Evolutionary conservation across 2,797 vertebrate genomes (phyloP), one percentile per base, ranked within the genome.

Genomic region (Ibycter americanus): DNA sequence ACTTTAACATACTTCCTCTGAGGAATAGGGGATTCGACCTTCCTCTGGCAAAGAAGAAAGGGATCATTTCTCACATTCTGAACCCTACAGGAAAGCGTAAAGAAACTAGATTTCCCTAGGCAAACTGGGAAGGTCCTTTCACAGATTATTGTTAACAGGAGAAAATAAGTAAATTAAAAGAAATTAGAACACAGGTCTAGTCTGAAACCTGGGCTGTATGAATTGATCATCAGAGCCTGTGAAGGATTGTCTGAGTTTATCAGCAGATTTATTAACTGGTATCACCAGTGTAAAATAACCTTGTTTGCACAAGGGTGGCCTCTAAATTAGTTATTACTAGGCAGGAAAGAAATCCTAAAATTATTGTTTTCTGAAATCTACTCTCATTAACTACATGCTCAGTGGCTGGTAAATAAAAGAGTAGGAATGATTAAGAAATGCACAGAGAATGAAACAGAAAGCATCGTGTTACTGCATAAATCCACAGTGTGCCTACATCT

Each of bases 281-380:
- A 15, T 55, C 40, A 29, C n/a, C 32, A 51, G 8, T 25, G 15
- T 47, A 86, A 93, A 93, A 74, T 78, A 77, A 23, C 15, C 4
- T 23, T 66, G 10, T 82, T 78, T 86, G 27, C 44, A 49, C 52
- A 78, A 92, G 36, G 9, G 23, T 78, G 51, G 14, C 27, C 56
- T 52, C 42, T 79, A 71, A 85, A 87, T 49, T 72, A 68, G 18
- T 22, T 82, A 36, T 71, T 87, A 82, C 36, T 38, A 83, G 25
- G 17, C 56, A 82, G 40, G 26, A 90, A 83, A 85, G 8, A 73
- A 92, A 82, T 52, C 8, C n/a, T 81, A 56, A 66, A 89, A 83
- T 61, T 81, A 47, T 9, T 81, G 34, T 59, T 74, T 94, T 82
- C 66, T 90, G 62, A 83, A 90, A 67, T 74, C n/a, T 71, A 32